These are phyloP conservation scores for Harpalus rubripes DNA, from an alignment of 2,888 invertebrate species.

Conservation along the genomic window DNA sequence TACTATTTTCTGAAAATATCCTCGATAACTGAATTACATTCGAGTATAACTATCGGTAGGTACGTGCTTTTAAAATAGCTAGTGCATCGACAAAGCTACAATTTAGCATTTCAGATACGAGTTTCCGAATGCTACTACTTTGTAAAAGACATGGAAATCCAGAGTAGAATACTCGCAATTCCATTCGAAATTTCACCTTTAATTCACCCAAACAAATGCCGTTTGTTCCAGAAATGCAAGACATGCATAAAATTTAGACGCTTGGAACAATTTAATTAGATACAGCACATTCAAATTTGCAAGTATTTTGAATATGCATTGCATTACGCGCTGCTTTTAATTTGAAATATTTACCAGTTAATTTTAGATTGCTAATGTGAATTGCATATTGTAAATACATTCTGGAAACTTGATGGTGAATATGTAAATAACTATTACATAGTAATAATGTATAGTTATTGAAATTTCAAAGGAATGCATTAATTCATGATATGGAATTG, in stretches of 20 bases:
- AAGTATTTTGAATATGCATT: constrained; percentile 30
- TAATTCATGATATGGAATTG: too few species aligned
- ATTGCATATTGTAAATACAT: too few species aligned
- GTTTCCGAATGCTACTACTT: neutral
- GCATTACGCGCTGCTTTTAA: neutral
- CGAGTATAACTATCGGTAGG: neutral
- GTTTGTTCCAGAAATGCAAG: neutral
- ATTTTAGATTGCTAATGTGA: too few species aligned
- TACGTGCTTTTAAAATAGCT: neutral
- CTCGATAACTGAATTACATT: neutral
- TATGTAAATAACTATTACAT: too few species aligned
- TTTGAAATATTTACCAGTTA: neutral
- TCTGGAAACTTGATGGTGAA: too few species aligned
- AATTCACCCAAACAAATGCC: neutral
- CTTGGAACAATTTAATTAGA: constrained; percentile 14
- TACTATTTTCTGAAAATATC: neutral
- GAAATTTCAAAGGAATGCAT: neutral
- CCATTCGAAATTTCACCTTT: neutral
- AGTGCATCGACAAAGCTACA: neutral
- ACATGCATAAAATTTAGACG: constrained; percentile 13
- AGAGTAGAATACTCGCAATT: neutral
- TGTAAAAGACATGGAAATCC: neutral
- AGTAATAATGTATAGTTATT: neutral
- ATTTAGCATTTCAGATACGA: constrained; percentile 1
- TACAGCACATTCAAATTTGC: constrained; percentile 7